Conservation (phyloP, 2,113 vertebrate genomes). For the Coryphaenoides rupestris region DNA sequence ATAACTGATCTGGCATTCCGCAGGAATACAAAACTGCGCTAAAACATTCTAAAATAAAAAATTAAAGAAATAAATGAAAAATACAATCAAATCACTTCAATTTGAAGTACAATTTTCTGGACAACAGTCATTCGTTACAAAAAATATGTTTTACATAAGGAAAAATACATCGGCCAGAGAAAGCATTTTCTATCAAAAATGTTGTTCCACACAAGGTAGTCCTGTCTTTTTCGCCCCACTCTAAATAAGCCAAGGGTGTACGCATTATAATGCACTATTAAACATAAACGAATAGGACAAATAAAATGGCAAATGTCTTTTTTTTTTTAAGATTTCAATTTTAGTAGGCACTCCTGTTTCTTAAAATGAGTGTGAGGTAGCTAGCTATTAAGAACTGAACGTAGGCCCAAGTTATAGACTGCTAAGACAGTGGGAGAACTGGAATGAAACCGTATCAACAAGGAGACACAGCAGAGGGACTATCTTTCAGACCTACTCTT, state of each 20-base stretch:
- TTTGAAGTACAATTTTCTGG: slow-evolving; percentile 73
- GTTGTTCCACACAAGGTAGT: slow-evolving; percentile 39
- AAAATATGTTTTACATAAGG: slow-evolving; percentile 50
- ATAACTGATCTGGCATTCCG: slow-evolving; percentile 44
- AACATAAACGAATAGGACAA: slow-evolving; percentile 41
- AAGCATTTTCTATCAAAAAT: slow-evolving; percentile 43
- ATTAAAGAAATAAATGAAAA: slow-evolving; percentile 44
- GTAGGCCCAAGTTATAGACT: slow-evolving; percentile 76
- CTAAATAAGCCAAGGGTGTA: slow-evolving; percentile 51
- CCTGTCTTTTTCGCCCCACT: slow-evolving; percentile 33
- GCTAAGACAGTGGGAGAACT: slow-evolving; percentile 33
- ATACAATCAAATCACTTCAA: slow-evolving; percentile 70
- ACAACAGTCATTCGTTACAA: slow-evolving; percentile 57
- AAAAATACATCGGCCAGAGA: slow-evolving; percentile 44
- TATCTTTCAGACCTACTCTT: slow-evolving; percentile 27
- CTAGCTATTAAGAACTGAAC: slow-evolving; percentile 83
- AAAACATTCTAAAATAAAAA: slow-evolving; percentile 55
- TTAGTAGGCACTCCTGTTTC: slow-evolving; percentile 77
- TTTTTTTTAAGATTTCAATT: slow-evolving; percentile 41
- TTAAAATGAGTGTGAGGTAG: slow-evolving; percentile 77
- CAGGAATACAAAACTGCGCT: slow-evolving; percentile 53
- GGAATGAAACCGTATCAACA: slow-evolving; percentile 20
- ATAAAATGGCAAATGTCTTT: slow-evolving; percentile 59
- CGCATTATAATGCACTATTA: slow-evolving; percentile 39
- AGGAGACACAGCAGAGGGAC: slow-evolving; percentile 20